Percentiles rank a stretch among this genome's conserved stretches.
phyloP scores from a whole-genome alignment of 2,888 invertebrate genomes.

The Lepidochitona cinerea region DNA sequence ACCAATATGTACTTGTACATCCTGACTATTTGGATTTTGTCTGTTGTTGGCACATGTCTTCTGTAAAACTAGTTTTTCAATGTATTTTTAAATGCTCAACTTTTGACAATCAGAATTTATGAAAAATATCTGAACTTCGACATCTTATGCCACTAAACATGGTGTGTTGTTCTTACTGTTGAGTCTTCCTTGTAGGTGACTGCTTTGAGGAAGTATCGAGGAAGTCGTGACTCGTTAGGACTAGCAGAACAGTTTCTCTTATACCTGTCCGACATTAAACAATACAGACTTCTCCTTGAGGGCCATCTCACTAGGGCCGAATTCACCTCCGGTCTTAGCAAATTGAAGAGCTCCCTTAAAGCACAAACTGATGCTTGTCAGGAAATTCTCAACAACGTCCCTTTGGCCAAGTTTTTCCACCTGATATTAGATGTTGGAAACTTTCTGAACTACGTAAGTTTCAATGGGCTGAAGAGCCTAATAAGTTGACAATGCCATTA shows the following conservation, averaged over 20 bases:
- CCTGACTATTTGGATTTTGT: no score
- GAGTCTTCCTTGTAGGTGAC: constrained; percentile 58
- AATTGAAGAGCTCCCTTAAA: constrained; percentile 42
- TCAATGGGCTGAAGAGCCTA: no score
- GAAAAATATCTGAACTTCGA: no score
- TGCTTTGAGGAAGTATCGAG: constrained; percentile 64
- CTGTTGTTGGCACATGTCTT: no score
- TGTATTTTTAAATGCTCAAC: no score
- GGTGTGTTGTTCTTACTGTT: no score
- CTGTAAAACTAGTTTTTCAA: no score
- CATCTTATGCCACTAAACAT: no score
- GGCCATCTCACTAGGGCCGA: constrained; percentile 71
- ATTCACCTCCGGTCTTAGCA: constrained; percentile 51
- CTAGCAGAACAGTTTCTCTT: constrained; percentile 72
- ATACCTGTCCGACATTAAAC: constrained; percentile 66
- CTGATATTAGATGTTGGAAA: constrained; percentile 66
- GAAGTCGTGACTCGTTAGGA: constrained; percentile 67
- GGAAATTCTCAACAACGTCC: constrained; percentile 42
- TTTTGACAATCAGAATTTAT: no score
- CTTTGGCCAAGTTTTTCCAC: constrained; percentile 57
- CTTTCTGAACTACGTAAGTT: constrained; percentile 65
- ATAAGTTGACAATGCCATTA: no score
- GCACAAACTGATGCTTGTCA: constrained; percentile 49
- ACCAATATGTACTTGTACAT: no score
- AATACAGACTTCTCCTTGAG: constrained; percentile 67